Evolutionary conservation across 1,140 invertebrate species (phyloP).

Genomic region (Lepidotrigona ventralis): DNA sequence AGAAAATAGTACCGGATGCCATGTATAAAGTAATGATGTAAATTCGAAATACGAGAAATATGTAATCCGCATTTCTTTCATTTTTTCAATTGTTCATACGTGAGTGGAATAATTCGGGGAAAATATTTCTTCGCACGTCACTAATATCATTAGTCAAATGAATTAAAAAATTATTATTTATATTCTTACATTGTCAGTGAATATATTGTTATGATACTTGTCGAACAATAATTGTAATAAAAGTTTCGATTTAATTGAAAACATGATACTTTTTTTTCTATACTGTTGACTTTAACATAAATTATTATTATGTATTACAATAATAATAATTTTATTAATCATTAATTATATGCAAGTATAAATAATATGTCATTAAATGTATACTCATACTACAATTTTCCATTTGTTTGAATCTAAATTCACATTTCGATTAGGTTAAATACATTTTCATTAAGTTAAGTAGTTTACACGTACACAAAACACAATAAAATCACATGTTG

Average conservation of each 20-base stretch:
- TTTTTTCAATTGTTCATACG: not conserved
- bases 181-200: too few relatives aligned
- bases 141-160: not conserved
- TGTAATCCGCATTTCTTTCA: slow-evolving; percentile 40
- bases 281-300: too few relatives aligned
- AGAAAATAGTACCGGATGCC: too few relatives aligned
- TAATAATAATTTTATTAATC: too few relatives aligned
- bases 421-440: too few relatives aligned
- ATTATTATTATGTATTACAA: too few relatives aligned
- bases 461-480: not conserved
- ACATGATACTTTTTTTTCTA: not conserved
- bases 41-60: slow-evolving; percentile 74
- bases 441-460: too few relatives aligned
- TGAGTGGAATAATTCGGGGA: not conserved
- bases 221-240: not conserved
- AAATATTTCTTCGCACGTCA: not conserved
- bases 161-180: not conserved
- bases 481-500: not conserved
- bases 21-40: slow-evolving; percentile 69
- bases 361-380: too few relatives aligned
- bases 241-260: not conserved
- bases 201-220: not conserved
- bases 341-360: too few relatives aligned
- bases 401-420: too few relatives aligned
- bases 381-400: too few relatives aligned